Conservation (phyloP, 2,888 invertebrate genomes). For the Cataglyphis livida region DNA sequence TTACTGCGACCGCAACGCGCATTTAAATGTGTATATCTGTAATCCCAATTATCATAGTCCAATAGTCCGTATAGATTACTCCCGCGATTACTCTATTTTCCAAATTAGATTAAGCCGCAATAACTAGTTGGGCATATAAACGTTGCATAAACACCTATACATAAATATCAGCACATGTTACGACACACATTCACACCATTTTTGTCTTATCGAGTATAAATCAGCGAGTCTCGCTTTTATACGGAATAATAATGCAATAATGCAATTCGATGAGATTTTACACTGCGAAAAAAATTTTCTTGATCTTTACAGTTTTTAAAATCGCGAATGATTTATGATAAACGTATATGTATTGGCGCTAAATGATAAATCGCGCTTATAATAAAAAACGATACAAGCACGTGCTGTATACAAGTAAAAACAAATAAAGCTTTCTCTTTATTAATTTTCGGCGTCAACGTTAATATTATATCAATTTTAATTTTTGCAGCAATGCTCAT, state of each 20-base stretch:
- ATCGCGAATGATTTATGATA: conserved; percentile 14
- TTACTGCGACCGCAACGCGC: neutral
- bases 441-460: neutral
- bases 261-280: neutral
- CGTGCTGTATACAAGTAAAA: neutral
- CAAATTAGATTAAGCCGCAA: conserved; percentile 27
- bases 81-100: conserved; percentile 21
- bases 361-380: neutral
- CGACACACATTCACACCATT: neutral
- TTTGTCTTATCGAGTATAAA: neutral
- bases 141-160: neutral
- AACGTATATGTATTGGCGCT: neutral
- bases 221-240: conserved; percentile 3
- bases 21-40: conserved; percentile 19
- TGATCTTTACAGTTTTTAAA: neutral
- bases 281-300: neutral
- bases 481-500: neutral
- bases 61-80: conserved; percentile 26
- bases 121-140: conserved; percentile 1
- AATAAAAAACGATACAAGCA: neutral
- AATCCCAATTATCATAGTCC: conserved; percentile 12
- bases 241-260: neutral
- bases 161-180: neutral
- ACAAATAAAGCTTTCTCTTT: neutral
- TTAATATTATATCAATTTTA: neutral